Evolutionary conservation across 2,888 invertebrate genomes (phyloP).

Genomic region (Petrophora chlorosata): DNA sequence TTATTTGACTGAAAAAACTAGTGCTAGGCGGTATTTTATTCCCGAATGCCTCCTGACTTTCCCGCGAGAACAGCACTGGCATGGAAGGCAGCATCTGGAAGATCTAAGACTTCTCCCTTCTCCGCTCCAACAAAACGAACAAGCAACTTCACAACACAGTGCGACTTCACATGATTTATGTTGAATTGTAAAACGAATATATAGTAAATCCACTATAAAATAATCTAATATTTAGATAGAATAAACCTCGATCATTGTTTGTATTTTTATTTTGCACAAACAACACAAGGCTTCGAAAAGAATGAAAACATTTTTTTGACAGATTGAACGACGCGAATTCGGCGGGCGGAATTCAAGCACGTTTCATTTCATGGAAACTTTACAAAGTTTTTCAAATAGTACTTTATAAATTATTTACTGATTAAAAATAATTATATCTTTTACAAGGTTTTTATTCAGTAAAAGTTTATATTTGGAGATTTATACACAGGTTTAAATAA

Average conservation of each 20-base stretch:
- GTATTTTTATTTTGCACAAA: slow-evolving; percentile 59
- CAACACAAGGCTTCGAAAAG: slow-evolving; percentile 58
- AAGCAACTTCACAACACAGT: slow-evolving; percentile 53
- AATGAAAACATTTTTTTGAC: slow-evolving; percentile 41
- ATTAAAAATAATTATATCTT: too few relatives aligned
- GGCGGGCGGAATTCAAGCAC: slow-evolving; percentile 3
- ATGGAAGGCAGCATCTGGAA: slow-evolving; percentile 81
- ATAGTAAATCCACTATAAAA: slow-evolving; percentile 43
- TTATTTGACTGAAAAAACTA: slow-evolving; percentile 67
- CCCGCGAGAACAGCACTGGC: slow-evolving; percentile 76
- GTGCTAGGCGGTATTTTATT: slow-evolving; percentile 74
- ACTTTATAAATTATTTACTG: too few relatives aligned
- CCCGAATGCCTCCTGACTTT: slow-evolving; percentile 79
- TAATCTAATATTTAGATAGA: slow-evolving; percentile 42
- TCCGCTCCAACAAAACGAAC: slow-evolving; percentile 38
- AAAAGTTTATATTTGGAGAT: too few relatives aligned
- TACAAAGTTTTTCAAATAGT: background rate
- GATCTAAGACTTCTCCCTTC: slow-evolving; percentile 40
- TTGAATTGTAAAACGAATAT: slow-evolving; percentile 43
- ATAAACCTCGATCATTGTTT: slow-evolving; percentile 46
- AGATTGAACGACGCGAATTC: slow-evolving; percentile 9
- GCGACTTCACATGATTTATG: slow-evolving; percentile 52
- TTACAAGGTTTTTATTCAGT: too few relatives aligned
- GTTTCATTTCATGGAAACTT: slow-evolving; percentile 8
- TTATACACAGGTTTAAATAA: too few relatives aligned